These are phyloP conservation scores for Sebastes variabilis DNA, from an alignment of 2,797 vertebrate genomes.

Conservation along the genomic window DNA sequence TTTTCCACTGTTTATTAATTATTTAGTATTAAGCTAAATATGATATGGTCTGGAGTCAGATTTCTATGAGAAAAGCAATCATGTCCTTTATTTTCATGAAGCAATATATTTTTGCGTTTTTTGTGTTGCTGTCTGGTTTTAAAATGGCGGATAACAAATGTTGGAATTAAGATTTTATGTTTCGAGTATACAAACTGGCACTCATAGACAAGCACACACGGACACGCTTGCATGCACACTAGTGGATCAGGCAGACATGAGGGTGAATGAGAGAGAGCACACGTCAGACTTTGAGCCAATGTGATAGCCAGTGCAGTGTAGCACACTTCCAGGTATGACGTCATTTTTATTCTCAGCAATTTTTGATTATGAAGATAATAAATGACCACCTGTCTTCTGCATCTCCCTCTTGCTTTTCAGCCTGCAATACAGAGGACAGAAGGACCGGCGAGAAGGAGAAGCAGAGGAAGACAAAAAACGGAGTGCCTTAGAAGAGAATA, in stretches of 20 bases:
- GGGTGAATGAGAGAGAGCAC: conserved; percentile 31
- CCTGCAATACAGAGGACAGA: conserved; percentile 35
- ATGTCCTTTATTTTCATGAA: background rate
- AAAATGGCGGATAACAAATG: conserved; percentile 7
- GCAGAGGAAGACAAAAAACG: conserved; percentile 26
- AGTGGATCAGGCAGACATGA: conserved; percentile 25
- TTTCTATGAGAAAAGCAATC: background rate
- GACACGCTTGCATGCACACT: conserved; percentile 3
- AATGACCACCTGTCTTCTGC: conserved; percentile 65
- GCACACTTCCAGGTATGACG: conserved; percentile 52
- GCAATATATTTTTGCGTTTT: background rate
- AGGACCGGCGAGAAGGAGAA: conserved; percentile 30
- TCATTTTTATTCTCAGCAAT: conserved; percentile 57
- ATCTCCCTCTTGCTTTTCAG: conserved; percentile 60
- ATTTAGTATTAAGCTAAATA: background rate
- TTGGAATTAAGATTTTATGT: conserved; percentile 10
- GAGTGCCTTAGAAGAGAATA: conserved; percentile 71
- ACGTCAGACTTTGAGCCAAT: conserved; percentile 40
- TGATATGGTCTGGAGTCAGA: background rate
- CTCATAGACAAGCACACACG: background rate
- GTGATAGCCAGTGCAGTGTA: conserved; percentile 42
- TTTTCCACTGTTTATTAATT: background rate
- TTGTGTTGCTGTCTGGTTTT: background rate
- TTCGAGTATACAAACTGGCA: background rate
- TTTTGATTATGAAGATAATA: conserved; percentile 63